Percentiles rank a stretch among this genome's conserved stretches.
These are phyloP conservation scores for Galerucella nymphaeae DNA, from an alignment of 2,888 invertebrate genomes.

Conservation along the genomic window DNA sequence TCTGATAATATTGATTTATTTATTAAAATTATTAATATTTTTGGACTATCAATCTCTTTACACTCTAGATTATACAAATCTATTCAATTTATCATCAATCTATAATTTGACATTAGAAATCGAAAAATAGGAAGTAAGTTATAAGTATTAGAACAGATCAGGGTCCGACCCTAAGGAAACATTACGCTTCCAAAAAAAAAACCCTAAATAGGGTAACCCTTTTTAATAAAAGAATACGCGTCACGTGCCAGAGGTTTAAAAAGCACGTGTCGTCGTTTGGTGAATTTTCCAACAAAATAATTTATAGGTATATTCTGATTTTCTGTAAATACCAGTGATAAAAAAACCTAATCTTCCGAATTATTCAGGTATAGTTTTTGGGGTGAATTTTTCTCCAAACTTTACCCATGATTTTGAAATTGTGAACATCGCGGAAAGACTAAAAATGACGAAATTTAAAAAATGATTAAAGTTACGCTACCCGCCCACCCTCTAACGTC, in stretches of 20 bases:
- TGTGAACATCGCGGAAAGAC: neutral
- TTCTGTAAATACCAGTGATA: neutral
- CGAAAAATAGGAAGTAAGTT: conserved; percentile 35
- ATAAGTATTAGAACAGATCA: conserved; percentile 47
- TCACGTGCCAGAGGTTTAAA: conserved; percentile 59
- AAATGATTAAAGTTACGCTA: conserved; percentile 10
- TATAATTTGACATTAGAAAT: conserved; percentile 18
- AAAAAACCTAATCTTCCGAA: too few species aligned
- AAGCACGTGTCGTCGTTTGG: conserved; percentile 60
- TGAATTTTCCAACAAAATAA: conserved; percentile 58
- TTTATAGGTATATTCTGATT: conserved; percentile 25
- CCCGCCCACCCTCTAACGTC: conserved; percentile 13
- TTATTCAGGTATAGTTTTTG: too few species aligned
- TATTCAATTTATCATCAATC: neutral
- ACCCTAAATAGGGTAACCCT: conserved; percentile 62
- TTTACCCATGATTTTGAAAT: too few species aligned
- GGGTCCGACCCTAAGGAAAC: conserved; percentile 57
- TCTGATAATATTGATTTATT: neutral
- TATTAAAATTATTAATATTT: neutral
- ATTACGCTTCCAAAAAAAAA: conserved; percentile 60
- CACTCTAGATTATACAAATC: too few species aligned
- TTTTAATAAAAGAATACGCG: conserved; percentile 62
- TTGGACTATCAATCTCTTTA: neutral
- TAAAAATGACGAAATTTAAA: neutral
- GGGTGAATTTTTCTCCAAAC: too few species aligned